A percentile compares a stretch with the other conserved stretches of the same genome.
These are phyloP conservation scores for Clavelina lepadiformis DNA, from an alignment of 23 tunicate species.

Conservation along the genomic window DNA sequence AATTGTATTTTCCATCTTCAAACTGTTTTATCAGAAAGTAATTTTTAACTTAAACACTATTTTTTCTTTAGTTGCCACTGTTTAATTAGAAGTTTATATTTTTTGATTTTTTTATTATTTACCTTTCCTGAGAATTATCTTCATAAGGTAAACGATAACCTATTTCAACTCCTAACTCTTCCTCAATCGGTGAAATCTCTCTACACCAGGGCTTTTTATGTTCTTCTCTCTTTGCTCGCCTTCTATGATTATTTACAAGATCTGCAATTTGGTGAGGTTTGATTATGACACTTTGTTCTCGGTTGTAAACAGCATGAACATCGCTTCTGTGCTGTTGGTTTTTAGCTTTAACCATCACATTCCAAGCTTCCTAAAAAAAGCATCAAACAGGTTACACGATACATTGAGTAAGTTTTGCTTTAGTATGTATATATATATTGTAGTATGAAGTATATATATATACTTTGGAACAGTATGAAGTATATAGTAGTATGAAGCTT, in stretches of 20 bases:
- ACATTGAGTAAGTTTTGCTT: no score
- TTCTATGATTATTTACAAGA: slow-evolving; percentile 35
- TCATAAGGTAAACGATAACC: not conserved
- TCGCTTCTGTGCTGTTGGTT: slow-evolving; percentile 8
- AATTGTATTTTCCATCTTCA: no score
- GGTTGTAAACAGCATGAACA: not conserved
- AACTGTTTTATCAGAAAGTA: no score
- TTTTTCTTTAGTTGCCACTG: slow-evolving; percentile 4
- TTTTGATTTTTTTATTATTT: no score
- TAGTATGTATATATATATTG: no score
- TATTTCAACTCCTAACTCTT: not conserved
- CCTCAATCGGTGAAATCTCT: not conserved
- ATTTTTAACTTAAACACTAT: no score
- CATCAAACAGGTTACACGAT: not conserved
- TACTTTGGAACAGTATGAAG: no score
- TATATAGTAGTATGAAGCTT: no score
- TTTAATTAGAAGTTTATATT: no score
- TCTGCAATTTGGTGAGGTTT: slow-evolving; percentile 65
- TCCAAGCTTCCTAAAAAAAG: slow-evolving; percentile 56
- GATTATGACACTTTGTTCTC: slow-evolving; percentile 54
- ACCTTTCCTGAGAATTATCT: no score
- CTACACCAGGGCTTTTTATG: not conserved
- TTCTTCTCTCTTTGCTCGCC: slow-evolving; percentile 8
- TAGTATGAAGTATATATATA: no score
- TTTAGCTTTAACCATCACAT: slow-evolving; percentile 33